Evolutionary conservation across 2,113 vertebrate species (phyloP), one percentile per base, ranked within the genome.

Genomic region (Brachyhypopomus occidentalis): DNA sequence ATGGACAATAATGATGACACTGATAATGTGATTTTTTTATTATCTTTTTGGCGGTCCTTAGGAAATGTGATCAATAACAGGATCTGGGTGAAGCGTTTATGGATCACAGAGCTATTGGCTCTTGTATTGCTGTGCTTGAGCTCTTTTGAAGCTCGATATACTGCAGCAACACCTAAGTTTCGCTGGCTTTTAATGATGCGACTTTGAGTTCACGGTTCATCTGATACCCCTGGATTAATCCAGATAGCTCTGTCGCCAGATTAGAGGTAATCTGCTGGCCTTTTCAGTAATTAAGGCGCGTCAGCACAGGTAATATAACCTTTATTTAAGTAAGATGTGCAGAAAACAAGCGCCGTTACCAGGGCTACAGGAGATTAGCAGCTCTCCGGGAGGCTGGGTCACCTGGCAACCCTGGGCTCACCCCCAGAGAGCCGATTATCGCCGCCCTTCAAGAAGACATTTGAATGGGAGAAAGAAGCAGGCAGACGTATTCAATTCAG

Each of bases 351-450:
- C 66, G 22, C 0, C 80, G 83, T 90, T 91, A 86, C 83, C 82
- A 89, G 87, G 87, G 81, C 80, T 90, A 83, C 79, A 66, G 86
- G 83, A 87, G 81, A 88, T 79, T 77, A 86, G 78, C 79, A 77
- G 81, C 89, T 84, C 87, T 82, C 82, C 88, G 62, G 16, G 27
- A 59, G 70, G 56, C 85, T 34, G 59, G 45, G 72, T 86, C 82
- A 87, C 86, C 86, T 82, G 83, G 86, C 84, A 84, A 88, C 86
- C 52, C 23, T 59, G 30, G 27, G 38, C 56, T 38, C 64, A 67
- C 80, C 74, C 83, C 77, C 69, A 2, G 83, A 56, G 80, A 84
- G 74, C 85, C 63, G 87, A 36, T 86, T 75, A 17, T 72, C 83
- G 77, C 63, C 45, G 62, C 41, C 85, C 58, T 48, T 84, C 70